These are phyloP conservation scores for Spilarctia lutea DNA, from an alignment of 2,888 invertebrate genomes.

Conservation along the genomic window DNA sequence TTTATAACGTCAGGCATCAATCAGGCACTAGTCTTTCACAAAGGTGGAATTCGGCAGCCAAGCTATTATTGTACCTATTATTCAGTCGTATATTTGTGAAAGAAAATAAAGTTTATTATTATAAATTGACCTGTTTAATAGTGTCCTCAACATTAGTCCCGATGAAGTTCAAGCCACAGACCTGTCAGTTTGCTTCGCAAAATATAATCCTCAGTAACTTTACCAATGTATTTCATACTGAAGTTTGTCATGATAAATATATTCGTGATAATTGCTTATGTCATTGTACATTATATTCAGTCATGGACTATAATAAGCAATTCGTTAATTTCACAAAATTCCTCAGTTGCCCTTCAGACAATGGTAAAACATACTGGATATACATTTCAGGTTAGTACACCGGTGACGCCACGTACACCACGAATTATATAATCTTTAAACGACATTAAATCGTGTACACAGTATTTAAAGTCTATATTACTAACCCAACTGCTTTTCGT, in stretches of 20 bases:
- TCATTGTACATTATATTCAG: not conserved
- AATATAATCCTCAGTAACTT: not conserved
- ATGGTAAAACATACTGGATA: not conserved
- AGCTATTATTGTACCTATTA: too few species aligned
- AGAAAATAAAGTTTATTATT: too few species aligned
- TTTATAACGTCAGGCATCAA: too few species aligned
- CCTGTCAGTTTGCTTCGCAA: constrained; percentile 17
- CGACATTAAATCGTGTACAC: too few species aligned
- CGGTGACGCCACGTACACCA: not conserved
- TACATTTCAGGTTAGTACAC: not conserved
- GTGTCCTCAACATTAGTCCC: not conserved
- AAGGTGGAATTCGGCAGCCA: too few species aligned
- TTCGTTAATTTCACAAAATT: not conserved
- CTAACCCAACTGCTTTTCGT: too few species aligned
- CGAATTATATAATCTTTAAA: too few species aligned
- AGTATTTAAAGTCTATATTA: too few species aligned
- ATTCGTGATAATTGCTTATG: not conserved
- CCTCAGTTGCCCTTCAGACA: not conserved
- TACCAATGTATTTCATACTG: constrained; percentile 3
- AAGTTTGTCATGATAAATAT: constrained; percentile 10
- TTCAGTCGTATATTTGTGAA: too few species aligned
- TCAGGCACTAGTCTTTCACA: too few species aligned
- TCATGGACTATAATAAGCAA: not conserved
- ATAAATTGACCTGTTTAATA: too few species aligned
- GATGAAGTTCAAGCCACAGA: not conserved